Evolutionary conservation across 2,888 invertebrate genomes (phyloP), one percentile per base, ranked within the genome.

Genomic region (Noctua janthe): DNA sequence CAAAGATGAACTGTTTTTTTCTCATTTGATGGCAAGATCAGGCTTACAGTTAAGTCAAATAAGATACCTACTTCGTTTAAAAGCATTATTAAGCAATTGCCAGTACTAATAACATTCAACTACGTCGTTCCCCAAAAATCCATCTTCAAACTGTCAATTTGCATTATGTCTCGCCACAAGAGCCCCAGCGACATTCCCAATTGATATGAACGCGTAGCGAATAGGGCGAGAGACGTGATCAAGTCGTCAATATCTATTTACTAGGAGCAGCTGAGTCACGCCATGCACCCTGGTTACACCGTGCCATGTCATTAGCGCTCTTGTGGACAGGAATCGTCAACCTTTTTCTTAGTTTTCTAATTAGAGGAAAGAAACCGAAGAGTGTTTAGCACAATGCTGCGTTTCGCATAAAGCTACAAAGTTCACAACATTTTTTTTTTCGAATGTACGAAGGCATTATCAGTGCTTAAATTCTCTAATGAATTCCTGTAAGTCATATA

Each of bases 191-290:
- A 56, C 71, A 70, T 49, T 67, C 74, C 35, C 67, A 87, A 88
- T 87, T 85, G 81, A 88, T 87, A 80, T 83, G 62, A 83, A 87
- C 80, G 74, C 67, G 77, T 74, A 78, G 51, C 78, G 76, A 84
- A 80, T 71, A 66, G 66, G 70, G 67, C 56, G 70, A 69, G 54
- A 77, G 75, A 82, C 77, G 72, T 76, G 72, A 88, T 87, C 78
- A 84, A 82, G 81, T 82, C 82, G 81, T 87, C 85, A 84, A 85
- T 88, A 83, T 76, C 67, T 80, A 87, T 88, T 87, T 76, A 82
- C 78, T 81, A 81, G 49, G 71, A 82, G 73, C 62, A 72, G 70
- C 80, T 85, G 88, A 89, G 80, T 90, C 86, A 90, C 82, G 76
- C 67, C 49, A 80, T 88, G 87, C 80, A 86, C 81, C 77, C 62